Base-by-base conservation (phyloP, 2,888 invertebrate genomes). In the Dynastes grantii region DNA sequence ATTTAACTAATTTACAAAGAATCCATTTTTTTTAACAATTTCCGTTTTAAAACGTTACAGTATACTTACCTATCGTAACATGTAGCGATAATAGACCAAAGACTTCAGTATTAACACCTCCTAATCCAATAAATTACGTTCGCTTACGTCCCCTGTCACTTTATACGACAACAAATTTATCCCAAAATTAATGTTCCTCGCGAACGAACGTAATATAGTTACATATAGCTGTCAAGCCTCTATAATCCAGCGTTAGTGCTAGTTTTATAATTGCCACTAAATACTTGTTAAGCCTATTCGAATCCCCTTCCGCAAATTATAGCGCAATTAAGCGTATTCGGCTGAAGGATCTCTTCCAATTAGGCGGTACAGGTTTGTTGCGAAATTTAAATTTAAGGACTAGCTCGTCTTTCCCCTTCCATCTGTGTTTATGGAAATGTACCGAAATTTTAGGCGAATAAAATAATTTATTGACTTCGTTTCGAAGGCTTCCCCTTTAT, bases 271-370 rank as follows among this genome's bases (percentile, higher is more conserved):
- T 68, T 68, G 40, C 51, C n/a, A 51, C 13, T 68, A 68, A 49
- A 68, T 51, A 16, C 68, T 51, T 68, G 49, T 68, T 68, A 68
- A 68, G 68, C 68, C 49, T 51, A 51, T 68, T 68, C 29, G 27
- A 68, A 16, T 51, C 49, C 51, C n/a, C 51, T 45, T 13, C 68
- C 68, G 29, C 68, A 68, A 67, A 68, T 68, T 68, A 68, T 68
- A 68, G 27, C 22, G 68, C 27, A 68, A 68, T 68, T 68, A 68
- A 49, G 51, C 22, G 11, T 68, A 29, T 68, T 68, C 29, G 32
- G 51, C 13, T 67, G 27, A 68, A 49, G 51, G 68, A 68, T 68
- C 51, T 68, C 49, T 51, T 68, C 68, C 68, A 68, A 68, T 68
- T 68, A 68, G 29, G n/a, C 13, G 13, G 29, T 22, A 58, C 51